phyloP scores from a whole-genome alignment of 2,888 invertebrate species.

The Cephus nigrinus region DNA sequence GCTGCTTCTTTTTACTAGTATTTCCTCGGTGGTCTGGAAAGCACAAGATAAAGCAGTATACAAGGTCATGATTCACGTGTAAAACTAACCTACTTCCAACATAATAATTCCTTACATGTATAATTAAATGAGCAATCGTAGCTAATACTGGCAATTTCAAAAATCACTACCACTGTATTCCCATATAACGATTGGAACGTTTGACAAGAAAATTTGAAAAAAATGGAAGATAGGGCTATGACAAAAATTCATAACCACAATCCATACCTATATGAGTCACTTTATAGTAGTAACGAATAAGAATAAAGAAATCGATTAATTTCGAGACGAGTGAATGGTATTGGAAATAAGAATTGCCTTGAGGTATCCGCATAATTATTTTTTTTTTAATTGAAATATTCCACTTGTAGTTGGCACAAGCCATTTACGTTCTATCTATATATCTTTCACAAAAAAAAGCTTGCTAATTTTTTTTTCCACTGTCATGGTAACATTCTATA shows the following conservation, averaged over 20 bases:
- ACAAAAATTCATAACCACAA: not conserved
- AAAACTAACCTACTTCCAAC: not conserved
- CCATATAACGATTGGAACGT: not conserved
- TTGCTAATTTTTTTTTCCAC: not conserved
- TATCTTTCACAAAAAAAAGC: not conserved
- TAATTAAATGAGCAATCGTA: not conserved
- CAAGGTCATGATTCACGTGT: not conserved
- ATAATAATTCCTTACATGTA: not conserved
- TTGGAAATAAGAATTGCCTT: not conserved
- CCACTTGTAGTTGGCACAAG: not conserved
- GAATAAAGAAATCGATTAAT: not conserved
- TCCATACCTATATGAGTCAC: not conserved
- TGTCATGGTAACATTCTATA: not conserved
- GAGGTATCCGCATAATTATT: not conserved
- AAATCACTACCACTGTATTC: not conserved
- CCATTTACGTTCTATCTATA: not conserved
- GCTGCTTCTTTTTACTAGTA: too few species aligned
- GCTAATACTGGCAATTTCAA: not conserved
- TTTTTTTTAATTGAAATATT: not conserved
- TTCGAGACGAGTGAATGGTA: not conserved
- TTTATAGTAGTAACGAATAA: not conserved
- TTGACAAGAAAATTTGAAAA: not conserved
- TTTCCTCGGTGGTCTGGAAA: not conserved
- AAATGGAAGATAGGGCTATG: not conserved
- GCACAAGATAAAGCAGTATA: not conserved